Evolutionary conservation across 2,888 invertebrate species (phyloP), one percentile per base, ranked within the genome.

Genomic region (Lochmaea crataegi): DNA sequence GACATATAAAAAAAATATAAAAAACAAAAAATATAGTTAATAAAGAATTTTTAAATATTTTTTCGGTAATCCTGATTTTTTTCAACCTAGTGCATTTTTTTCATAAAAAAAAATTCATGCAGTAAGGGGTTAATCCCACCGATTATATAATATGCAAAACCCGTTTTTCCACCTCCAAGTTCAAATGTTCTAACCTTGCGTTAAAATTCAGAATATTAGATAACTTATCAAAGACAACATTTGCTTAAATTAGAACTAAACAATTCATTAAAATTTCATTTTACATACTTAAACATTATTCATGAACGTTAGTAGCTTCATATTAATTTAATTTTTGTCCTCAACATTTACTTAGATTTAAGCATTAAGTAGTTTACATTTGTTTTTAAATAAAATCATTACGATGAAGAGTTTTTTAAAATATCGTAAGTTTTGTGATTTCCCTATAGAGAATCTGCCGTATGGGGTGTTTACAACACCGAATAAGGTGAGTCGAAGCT

Each of bases 401-500:
- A 42, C 16, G 12, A 92, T 94, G 93, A 90, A 91, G 84, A 92
- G 92, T 76, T 94, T 94, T 85, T 89, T 96, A 65, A 87, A 91
- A 82, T 93, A 94, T 85, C 87, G 91, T 0, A 83, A 88, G 5
- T 89, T 92, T 77, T 92, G 93, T 74, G 95, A 98, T 88, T 99
- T 99, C 88, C 95, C 99, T 0, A 92, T 98, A 76, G 92, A 98
- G 88, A 99, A 99, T 90, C 88, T 99, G 68, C 99, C 99, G 0
- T 99, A 97, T 85, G 99, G 99, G 70, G 93, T 99, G 1, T 99
- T 99, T 87, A 97, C 98, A 1, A 96, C 97, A 0, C 80, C 88
- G 64, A 88, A 90, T 76, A 93, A 97, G 88, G 98, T 98, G 89
- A 96, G 96, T 92, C 22, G 18, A 38, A 38, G 6, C 32, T 9